Percentiles rank a stretch among this genome's conserved stretches.
Evolutionary conservation across 2,888 invertebrate species (phyloP).

Genomic region (Sisyra terminalis): DNA sequence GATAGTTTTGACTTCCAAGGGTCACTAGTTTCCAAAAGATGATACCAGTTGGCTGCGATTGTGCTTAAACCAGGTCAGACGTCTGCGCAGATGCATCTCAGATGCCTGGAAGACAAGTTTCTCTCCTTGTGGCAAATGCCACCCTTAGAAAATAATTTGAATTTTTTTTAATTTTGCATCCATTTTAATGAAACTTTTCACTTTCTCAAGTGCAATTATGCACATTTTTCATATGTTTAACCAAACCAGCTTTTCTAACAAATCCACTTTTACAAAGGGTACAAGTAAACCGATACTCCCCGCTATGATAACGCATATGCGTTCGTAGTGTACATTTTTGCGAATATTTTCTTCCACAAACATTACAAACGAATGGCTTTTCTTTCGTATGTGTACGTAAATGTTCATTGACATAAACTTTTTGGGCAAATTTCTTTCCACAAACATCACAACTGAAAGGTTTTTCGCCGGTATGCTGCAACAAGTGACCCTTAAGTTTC

Average conservation of each 20-base stretch:
- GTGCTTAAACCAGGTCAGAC: too few species aligned
- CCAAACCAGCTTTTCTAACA: constrained; percentile 5
- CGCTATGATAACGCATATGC: constrained; percentile 32
- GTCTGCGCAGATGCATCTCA: too few species aligned
- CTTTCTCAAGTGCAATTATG: neutral
- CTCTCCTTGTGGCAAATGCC: too few species aligned
- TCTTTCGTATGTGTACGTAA: constrained; percentile 33
- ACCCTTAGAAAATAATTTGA: too few species aligned
- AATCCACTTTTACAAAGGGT: constrained; percentile 13
- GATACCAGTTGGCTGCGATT: too few species aligned
- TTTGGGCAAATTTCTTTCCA: constrained; percentile 19
- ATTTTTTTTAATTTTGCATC: too few species aligned
- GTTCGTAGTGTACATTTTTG: constrained; percentile 30
- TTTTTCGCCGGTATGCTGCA: neutral
- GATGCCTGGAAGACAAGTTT: too few species aligned
- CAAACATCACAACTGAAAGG: neutral
- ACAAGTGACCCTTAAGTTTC: neutral
- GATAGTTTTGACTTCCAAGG: too few species aligned
- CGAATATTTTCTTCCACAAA: constrained; percentile 33
- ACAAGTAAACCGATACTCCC: constrained; percentile 32
- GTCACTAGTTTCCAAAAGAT: too few species aligned
- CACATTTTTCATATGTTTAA: constrained; percentile 11
- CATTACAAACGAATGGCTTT: constrained; percentile 31
- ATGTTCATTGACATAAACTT: constrained; percentile 34
- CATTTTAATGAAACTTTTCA: too few species aligned